phyloP scores from a whole-genome alignment of 2,888 invertebrate genomes.

The Trachelus troglodyta region DNA sequence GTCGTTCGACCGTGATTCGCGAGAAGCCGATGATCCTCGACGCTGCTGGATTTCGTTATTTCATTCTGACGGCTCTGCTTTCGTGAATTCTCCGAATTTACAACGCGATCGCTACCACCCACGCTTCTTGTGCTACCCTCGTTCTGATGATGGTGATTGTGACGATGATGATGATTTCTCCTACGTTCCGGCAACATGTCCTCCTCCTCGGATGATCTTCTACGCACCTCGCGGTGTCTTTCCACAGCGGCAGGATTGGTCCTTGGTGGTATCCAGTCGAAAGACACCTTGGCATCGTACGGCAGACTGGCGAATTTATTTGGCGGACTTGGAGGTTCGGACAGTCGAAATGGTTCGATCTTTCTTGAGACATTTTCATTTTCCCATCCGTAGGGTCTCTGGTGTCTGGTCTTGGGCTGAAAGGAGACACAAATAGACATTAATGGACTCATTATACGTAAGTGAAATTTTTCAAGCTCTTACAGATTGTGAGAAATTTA shows the following conservation, averaged over 20 bases:
- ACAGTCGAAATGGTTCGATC: conserved; percentile 56
- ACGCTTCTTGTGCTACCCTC: background rate
- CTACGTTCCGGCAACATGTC: background rate
- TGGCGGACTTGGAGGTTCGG: conserved; percentile 72
- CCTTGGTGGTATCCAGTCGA: conserved; percentile 74
- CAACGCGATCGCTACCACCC: conserved; percentile 22
- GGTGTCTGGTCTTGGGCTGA: conserved; percentile 81
- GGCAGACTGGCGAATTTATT: conserved; percentile 78
- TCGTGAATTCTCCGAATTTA: conserved; percentile 11
- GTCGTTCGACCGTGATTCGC: conserved; percentile 41
- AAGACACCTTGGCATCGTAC: conserved; percentile 69
- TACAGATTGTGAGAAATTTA: background rate
- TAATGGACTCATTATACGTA: background rate
- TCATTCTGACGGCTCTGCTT: conserved; percentile 39
- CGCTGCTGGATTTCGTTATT: conserved; percentile 58
- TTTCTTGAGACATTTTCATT: conserved; percentile 55
- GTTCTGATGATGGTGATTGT: background rate
- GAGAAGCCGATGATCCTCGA: conserved; percentile 50
- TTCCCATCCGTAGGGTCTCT: conserved; percentile 81
- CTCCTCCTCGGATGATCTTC: conserved; percentile 66
- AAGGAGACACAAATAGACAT: conserved; percentile 45
- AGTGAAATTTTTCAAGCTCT: background rate
- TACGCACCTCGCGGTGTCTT: conserved; percentile 83
- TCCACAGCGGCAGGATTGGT: conserved; percentile 79
- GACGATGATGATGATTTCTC: conserved; percentile 16